Evolutionary conservation across 2,113 vertebrate species (phyloP).

Genomic region (Boulengeromyrus knoepffleri): DNA sequence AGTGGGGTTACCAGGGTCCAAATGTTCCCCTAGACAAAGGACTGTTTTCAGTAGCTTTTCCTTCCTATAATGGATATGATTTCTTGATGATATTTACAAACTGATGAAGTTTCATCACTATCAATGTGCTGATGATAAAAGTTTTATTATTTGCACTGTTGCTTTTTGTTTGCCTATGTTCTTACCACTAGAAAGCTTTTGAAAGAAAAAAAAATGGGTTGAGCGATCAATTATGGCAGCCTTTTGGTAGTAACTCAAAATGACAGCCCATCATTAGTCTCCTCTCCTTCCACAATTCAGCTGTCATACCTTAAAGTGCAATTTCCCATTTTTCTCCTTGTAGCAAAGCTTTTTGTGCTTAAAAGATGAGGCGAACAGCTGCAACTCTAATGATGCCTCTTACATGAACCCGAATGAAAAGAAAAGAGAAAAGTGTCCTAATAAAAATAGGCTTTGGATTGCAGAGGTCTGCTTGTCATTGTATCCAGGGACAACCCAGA

Average conservation of each 20-base stretch:
- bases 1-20: not conserved
- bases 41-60: not conserved
- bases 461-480: conserved; percentile 9
- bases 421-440: conserved; percentile 3
- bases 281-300: conserved; percentile 19
- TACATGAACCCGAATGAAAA: conserved; percentile 18
- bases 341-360: conserved; percentile 15
- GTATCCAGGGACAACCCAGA: conserved; percentile 7
- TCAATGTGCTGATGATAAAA: not conserved
- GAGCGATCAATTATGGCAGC: conserved; percentile 36
- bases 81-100: not conserved
- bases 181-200: conserved; percentile 30
- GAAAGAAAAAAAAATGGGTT: conserved; percentile 27
- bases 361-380: conserved; percentile 28
- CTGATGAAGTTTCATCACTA: not conserved
- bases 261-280: conserved; percentile 38
- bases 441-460: conserved; percentile 15
- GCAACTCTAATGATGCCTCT: conserved; percentile 35
- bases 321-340: conserved; percentile 20
- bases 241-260: conserved; percentile 31
- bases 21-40: not conserved
- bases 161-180: conserved; percentile 9
- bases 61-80: not conserved
- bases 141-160: not conserved
- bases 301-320: conserved; percentile 33